Conservation (phyloP, 2,113 vertebrate genomes). For the Sinocyclocheilus anshuiensis region DNA sequence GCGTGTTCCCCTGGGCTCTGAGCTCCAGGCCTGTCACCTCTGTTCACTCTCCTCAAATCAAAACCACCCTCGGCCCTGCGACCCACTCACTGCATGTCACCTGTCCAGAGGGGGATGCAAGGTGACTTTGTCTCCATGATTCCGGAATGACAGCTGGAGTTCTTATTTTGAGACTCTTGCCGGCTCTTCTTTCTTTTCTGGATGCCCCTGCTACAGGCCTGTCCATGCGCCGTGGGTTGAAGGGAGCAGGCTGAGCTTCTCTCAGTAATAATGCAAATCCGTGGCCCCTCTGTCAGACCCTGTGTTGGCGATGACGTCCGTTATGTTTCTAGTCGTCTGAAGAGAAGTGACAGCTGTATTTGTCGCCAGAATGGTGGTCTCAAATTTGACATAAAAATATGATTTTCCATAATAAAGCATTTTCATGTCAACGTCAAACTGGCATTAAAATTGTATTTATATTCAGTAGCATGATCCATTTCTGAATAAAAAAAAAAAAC, state of each 20-base stretch:
- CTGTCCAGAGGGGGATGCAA: constrained; percentile 70
- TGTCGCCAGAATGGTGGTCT: constrained; percentile 48
- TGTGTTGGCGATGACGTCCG: constrained; percentile 55
- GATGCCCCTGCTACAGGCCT: not conserved
- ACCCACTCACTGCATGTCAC: constrained; percentile 69
- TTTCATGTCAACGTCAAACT: not conserved
- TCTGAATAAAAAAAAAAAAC: not conserved
- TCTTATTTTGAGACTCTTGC: constrained; percentile 53
- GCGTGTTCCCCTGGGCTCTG: constrained; percentile 65
- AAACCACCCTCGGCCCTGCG: constrained; percentile 51
- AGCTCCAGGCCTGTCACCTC: constrained; percentile 73
- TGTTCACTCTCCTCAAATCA: constrained; percentile 67
- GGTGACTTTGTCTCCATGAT: constrained; percentile 74
- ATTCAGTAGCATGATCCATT: not conserved
- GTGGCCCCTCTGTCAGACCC: constrained; percentile 57
- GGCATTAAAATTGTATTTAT: not conserved
- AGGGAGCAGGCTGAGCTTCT: constrained; percentile 31
- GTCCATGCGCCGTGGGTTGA: not conserved
- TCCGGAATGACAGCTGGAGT: constrained; percentile 61
- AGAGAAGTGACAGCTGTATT: constrained; percentile 61
- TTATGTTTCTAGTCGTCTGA: constrained; percentile 55
- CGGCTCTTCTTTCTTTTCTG: not conserved
- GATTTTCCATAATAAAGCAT: not conserved
- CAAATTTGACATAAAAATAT: not conserved
- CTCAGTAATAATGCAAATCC: constrained; percentile 49